phyloP scores from a whole-genome alignment of 2,888 invertebrate genomes.

The Oegoconia quadripuncta region DNA sequence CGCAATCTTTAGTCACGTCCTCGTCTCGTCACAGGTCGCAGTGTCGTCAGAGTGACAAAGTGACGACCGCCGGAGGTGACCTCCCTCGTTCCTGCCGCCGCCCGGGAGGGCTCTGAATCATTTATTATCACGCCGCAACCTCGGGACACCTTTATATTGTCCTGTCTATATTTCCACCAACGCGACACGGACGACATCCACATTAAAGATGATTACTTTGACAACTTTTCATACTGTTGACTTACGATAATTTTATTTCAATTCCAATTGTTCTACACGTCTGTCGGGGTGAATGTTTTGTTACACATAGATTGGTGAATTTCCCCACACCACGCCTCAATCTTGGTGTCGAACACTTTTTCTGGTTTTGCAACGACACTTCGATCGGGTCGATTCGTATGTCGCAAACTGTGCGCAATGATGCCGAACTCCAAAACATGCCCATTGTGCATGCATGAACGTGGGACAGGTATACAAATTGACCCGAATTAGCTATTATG shows the following conservation, averaged over 20 bases:
- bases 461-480: constrained; percentile 36
- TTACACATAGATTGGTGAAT: neutral
- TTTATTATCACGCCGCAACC: constrained; percentile 35
- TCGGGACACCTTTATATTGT: neutral
- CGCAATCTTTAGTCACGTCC: constrained; percentile 8
- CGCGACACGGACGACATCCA: neutral
- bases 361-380: constrained; percentile 2
- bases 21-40: constrained; percentile 8
- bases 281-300: neutral
- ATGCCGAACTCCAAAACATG: constrained; percentile 16
- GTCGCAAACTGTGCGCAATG: constrained; percentile 8
- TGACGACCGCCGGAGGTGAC: constrained; percentile 6
- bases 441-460: constrained; percentile 23
- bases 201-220: neutral
- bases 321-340: neutral
- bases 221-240: neutral
- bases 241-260: neutral
- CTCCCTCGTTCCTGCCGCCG: constrained; percentile 1
- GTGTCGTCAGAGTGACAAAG: constrained; percentile 12
- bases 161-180: neutral
- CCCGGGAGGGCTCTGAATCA: constrained; percentile 29
- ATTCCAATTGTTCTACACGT: neutral
- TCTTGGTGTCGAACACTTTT: constrained; percentile 2
- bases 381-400: constrained; percentile 5
- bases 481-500: constrained; percentile 48